Conservation (phyloP, 2,797 vertebrate genomes). For the Phoebastria nigripes region DNA sequence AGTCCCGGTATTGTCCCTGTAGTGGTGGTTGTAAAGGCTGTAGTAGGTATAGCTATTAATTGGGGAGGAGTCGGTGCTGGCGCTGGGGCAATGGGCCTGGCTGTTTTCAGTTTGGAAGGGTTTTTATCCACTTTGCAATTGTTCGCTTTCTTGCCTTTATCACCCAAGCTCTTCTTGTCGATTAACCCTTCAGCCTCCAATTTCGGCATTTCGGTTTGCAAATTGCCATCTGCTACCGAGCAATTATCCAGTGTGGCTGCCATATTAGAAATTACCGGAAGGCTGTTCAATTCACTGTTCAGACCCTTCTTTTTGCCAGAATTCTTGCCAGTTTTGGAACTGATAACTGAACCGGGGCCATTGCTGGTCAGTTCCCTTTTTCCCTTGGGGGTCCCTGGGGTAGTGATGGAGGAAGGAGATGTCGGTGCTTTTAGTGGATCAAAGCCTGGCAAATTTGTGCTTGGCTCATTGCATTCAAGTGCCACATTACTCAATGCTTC, state of each 20-base stretch:
- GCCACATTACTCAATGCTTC: slow-evolving; percentile 83
- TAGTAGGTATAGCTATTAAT: slow-evolving; percentile 92
- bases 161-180: slow-evolving; percentile 85
- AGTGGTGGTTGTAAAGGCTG: slow-evolving; percentile 82
- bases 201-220: slow-evolving; percentile 93
- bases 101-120: slow-evolving; percentile 89
- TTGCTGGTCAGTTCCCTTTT: slow-evolving; percentile 86
- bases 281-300: slow-evolving; percentile 85
- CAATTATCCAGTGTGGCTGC: slow-evolving; percentile 89
- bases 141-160: slow-evolving; percentile 86
- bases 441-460: slow-evolving; percentile 72
- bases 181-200: slow-evolving; percentile 94
- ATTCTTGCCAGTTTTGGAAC: slow-evolving; percentile 87
- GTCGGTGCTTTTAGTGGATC: slow-evolving; percentile 83
- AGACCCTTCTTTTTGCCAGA: slow-evolving; percentile 89
- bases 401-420: slow-evolving; percentile 84
- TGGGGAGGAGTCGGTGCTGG: slow-evolving; percentile 92
- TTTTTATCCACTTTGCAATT: slow-evolving; percentile 90
- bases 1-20: slow-evolving; percentile 82
- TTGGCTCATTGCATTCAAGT: slow-evolving; percentile 85
- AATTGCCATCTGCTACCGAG: slow-evolving; percentile 82
- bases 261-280: slow-evolving; percentile 97
- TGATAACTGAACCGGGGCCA: slow-evolving; percentile 77
- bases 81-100: slow-evolving; percentile 89
- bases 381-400: slow-evolving; percentile 88